Percentiles rank a stretch among this genome's conserved stretches.
Conservation (phyloP, 2,113 vertebrate genomes). For the Ranitomeya variabilis region DNA sequence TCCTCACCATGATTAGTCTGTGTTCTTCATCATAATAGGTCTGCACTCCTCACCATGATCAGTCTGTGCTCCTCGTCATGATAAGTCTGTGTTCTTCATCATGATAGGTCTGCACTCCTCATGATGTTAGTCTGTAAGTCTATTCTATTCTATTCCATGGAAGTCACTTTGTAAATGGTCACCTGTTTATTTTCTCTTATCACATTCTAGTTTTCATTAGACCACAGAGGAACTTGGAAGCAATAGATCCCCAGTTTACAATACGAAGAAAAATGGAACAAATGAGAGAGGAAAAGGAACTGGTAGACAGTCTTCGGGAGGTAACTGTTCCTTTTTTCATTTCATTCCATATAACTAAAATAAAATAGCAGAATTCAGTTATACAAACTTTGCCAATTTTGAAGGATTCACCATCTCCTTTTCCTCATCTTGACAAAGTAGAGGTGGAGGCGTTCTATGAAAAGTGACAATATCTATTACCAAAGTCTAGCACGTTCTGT, state of each 20-base stretch:
- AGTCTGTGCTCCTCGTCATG: neutral
- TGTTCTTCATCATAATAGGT: neutral
- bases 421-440: no score
- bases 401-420: neutral
- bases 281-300: conserved; percentile 81
- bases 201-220: conserved; percentile 82
- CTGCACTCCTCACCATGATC: neutral
- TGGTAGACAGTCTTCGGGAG: conserved; percentile 82
- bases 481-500: no score
- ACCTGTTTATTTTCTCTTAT: conserved; percentile 36
- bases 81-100: neutral
- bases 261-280: conserved; percentile 96
- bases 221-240: conserved; percentile 87
- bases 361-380: neutral
- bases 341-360: neutral
- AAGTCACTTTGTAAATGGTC: neutral
- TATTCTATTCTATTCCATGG: conserved; percentile 4
- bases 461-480: no score
- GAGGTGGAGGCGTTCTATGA: no score
- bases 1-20: no score
- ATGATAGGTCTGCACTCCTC: neutral
- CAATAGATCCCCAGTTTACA: conserved; percentile 91
- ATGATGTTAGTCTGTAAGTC: neutral
- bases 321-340: conserved; percentile 65
- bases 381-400: neutral